Percentiles rank a stretch among this genome's conserved stretches.
Evolutionary conservation across 2,888 invertebrate species (phyloP).

Genomic region (Drosophila atripex): DNA sequence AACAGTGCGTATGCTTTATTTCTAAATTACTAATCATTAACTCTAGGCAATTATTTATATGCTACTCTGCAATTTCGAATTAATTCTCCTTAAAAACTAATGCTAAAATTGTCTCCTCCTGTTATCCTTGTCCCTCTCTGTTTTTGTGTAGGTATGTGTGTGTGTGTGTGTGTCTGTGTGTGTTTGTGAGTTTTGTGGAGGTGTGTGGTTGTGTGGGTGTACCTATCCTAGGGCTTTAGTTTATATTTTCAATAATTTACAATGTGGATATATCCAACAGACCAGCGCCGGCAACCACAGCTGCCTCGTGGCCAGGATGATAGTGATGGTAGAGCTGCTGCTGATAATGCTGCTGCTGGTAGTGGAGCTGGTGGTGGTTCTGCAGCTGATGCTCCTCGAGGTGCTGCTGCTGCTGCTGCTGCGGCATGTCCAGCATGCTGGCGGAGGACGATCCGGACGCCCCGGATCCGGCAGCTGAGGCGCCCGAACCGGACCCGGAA

Average conservation of each 20-base stretch:
- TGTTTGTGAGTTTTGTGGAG: slow-evolving; percentile 3
- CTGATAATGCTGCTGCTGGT: slow-evolving; percentile 60
- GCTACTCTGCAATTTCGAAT: slow-evolving; percentile 45
- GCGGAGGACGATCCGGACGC: slow-evolving; percentile 43
- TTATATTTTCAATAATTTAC: slow-evolving; percentile 81
- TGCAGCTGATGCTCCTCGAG: slow-evolving; percentile 53
- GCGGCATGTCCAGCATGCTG: slow-evolving; percentile 78
- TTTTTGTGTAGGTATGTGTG: slow-evolving; percentile 27
- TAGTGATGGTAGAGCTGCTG: slow-evolving; percentile 69
- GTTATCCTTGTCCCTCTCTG: slow-evolving; percentile 26
- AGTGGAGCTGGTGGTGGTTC: slow-evolving; percentile 68
- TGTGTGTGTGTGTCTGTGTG: slow-evolving; percentile 33
- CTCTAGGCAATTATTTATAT: slow-evolving; percentile 49
- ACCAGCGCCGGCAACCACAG: slow-evolving; percentile 68
- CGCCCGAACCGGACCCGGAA: slow-evolving; percentile 45
- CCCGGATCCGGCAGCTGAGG: slow-evolving; percentile 30
- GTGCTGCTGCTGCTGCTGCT: slow-evolving; percentile 61
- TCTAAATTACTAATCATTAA: slow-evolving; percentile 58
- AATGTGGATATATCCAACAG: slow-evolving; percentile 84
- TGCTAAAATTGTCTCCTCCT: slow-evolving; percentile 62
- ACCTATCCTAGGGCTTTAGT: slow-evolving; percentile 43
- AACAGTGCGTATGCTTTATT: slow-evolving; percentile 75
- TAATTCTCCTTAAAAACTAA: slow-evolving; percentile 70
- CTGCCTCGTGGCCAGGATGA: slow-evolving; percentile 67
- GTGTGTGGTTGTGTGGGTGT: slow-evolving; percentile 30